Percentiles rank a stretch among this genome's conserved stretches.
phyloP scores from a whole-genome alignment of 2,888 invertebrate species.

The Ditylenchus weischeri region DNA sequence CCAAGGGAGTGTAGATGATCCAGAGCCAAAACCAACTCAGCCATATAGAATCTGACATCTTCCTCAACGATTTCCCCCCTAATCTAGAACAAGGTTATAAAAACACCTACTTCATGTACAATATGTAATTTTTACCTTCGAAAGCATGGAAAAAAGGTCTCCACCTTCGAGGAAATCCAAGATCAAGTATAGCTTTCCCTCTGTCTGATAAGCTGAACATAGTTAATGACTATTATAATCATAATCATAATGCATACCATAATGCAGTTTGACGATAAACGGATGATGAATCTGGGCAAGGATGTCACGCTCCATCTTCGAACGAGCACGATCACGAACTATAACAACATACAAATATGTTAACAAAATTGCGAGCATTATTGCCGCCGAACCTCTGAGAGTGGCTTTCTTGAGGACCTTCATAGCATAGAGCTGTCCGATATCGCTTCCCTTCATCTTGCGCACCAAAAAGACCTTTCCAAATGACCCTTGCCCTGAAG shows the following conservation, averaged over 20 bases:
- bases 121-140: constrained; percentile 99
- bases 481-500: constrained; percentile 63
- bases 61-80: constrained; percentile 97
- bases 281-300: constrained; percentile 97
- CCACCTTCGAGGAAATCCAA: constrained; percentile 93
- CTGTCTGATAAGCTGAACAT: constrained; percentile 86
- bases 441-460: constrained; percentile 86
- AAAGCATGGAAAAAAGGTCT: constrained; percentile 91
- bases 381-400: constrained; percentile 70
- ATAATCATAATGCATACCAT: constrained; percentile 64
- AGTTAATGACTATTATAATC: not conserved
- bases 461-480: constrained; percentile 79
- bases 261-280: constrained; percentile 94
- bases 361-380: no score
- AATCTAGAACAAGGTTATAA: no score
- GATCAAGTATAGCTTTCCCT: constrained; percentile 96
- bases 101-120: constrained; percentile 38
- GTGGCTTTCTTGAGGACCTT: constrained; percentile 98
- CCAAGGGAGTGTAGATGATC: constrained; percentile 94
- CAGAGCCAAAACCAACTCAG: constrained; percentile 91
- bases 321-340: constrained; percentile 72
- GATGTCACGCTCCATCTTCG: constrained; percentile 98
- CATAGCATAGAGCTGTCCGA: constrained; percentile 95
- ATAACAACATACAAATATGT: constrained; percentile 14
- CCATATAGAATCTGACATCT: constrained; percentile 98